Percentiles rank a stretch among this genome's conserved stretches.
Conservation (phyloP, 37 sponge, comb jelly and placozoan genomes). For the Beroe ovata region DNA sequence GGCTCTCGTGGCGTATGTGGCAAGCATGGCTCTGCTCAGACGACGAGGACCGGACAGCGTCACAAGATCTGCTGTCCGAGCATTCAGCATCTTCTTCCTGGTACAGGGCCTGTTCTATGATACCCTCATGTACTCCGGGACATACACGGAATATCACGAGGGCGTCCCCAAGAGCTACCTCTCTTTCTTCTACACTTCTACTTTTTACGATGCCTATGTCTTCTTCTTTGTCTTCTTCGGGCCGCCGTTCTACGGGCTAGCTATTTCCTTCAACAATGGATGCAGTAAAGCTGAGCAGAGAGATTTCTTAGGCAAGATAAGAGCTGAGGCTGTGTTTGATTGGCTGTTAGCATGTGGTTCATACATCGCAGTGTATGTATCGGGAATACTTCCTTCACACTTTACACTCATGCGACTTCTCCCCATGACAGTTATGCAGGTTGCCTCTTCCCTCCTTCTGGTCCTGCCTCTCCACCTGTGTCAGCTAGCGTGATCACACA, state of each 20-base stretch:
- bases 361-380: background rate
- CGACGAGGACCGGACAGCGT: background rate
- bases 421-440: background rate
- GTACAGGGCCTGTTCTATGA: conserved; percentile 10
- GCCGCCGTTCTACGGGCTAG: conserved; percentile 21
- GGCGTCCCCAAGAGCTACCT: background rate
- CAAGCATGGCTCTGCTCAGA: conserved; percentile 12
- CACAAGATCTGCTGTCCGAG: conserved; percentile 5
- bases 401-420: background rate
- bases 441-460: background rate
- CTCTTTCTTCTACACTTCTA: conserved; percentile 14
- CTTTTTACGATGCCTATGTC: conserved; percentile 24
- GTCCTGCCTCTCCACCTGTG: background rate
- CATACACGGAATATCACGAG: conserved; percentile 12
- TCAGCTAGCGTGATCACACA: too few relatives aligned
- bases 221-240: conserved; percentile 24
- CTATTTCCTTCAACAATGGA: conserved; percentile 2
- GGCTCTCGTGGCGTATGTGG: background rate
- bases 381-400: background rate
- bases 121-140: conserved; percentile 26
- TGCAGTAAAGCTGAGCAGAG: background rate
- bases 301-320: background rate
- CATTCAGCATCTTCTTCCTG: too few relatives aligned
- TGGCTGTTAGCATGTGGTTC: background rate
- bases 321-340: background rate